Evolutionary conservation across 2,113 vertebrate species (phyloP), one percentile per base, ranked within the genome.

Genomic region (Takifugu bimaculatus): DNA sequence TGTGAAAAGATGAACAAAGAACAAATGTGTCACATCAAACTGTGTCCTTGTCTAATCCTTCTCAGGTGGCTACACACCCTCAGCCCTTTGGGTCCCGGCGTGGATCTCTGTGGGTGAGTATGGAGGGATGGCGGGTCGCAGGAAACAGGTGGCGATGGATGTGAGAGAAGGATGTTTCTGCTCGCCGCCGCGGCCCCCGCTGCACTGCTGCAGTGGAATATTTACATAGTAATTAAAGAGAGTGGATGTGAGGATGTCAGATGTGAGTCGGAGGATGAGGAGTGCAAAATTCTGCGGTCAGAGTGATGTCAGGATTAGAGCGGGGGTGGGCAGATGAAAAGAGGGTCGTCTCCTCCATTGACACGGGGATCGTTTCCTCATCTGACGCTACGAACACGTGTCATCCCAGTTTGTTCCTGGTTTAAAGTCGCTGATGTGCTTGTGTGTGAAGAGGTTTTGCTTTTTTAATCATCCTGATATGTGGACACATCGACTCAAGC

Each of bases 71-170:
- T 75, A 79, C 77, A 70, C 39, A 61, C 63, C 57, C 48, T 42
- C 15, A 0, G 54, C 20, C 27, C 5, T 35, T 65, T 71, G 68
- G 63, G 59, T 56, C 63, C 49, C 60, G 28, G 54, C 26, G 1
- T 51, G 73, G 77, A 66, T 71, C 68, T 45, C 44, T 32, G 71
- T 62, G 61, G 69, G 66, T 64, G 75, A 80, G 65, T 52, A 56
- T 55, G 66, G 56, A 63, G 13, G 53, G 55, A 53, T 13, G 49
- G 35, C 15, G 49, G 54, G 2, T 43, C 57, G 52, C 56, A 47
- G 42, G 48, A 5, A 48, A 48, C 1, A n/a, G 74, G 63, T 12
- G 25, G 26, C 5, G 26, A 10, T 2, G 45, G 51, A 28, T 28
- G 25, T 42, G 15, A 7, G 4, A 25, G 57, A 57, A 29, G 61